Percentiles rank a stretch among this genome's conserved stretches.
Conservation (phyloP, 2,797 vertebrate species). For the Crax fasciolata region DNA sequence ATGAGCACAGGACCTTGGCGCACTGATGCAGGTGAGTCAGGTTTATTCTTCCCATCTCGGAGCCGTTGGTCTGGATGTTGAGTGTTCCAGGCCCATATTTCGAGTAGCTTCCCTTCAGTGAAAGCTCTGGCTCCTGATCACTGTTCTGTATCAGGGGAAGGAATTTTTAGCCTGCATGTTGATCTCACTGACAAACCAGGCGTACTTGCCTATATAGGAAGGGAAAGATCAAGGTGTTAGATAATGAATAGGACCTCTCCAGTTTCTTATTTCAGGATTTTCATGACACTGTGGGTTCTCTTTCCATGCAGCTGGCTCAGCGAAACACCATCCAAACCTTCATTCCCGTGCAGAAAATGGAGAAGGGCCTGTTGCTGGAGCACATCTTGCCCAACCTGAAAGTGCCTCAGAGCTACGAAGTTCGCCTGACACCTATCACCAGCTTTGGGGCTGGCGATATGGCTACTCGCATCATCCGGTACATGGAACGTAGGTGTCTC, state of each 20-base stretch:
- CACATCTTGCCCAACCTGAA: conserved; percentile 89
- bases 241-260: neutral
- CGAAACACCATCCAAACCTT: conserved; percentile 83
- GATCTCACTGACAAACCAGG: neutral
- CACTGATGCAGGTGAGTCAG: neutral
- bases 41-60: neutral
- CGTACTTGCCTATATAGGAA: neutral
- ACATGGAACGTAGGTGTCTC: conserved; percentile 93
- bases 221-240: neutral
- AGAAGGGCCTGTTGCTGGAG: conserved; percentile 92
- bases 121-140: neutral
- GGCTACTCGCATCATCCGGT: conserved; percentile 90
- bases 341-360: conserved; percentile 88
- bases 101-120: neutral
- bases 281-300: neutral
- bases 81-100: neutral
- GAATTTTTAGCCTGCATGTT: neutral
- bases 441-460: conserved; percentile 91
- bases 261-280: neutral
- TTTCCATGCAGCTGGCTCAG: conserved; percentile 80
- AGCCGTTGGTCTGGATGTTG: neutral
- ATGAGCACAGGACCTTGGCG: neutral
- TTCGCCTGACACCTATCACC: conserved; percentile 92
- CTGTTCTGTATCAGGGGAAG: neutral
- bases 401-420: conserved; percentile 92